A percentile compares a stretch with the other conserved stretches of the same genome.
Evolutionary conservation across 2,797 vertebrate genomes (phyloP).

Genomic region (Crypturellus tataupa): DNA sequence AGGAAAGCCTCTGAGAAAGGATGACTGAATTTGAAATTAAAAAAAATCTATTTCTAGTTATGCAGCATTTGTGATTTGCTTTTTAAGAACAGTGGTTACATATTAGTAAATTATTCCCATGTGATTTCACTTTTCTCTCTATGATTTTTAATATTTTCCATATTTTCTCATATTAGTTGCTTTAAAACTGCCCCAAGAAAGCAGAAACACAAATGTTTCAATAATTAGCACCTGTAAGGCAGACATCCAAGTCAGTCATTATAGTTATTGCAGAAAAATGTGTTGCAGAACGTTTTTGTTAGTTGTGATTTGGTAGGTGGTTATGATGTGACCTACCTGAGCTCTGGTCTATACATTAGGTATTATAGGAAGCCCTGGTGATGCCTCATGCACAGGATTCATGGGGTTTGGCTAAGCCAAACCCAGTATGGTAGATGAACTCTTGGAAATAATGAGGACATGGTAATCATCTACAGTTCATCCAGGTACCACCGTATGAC

Average conservation of each 20-base stretch:
- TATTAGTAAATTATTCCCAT: background rate
- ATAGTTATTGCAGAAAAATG: background rate
- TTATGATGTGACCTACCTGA: background rate
- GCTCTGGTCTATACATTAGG: background rate
- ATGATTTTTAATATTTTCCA: background rate
- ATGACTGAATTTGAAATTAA: background rate
- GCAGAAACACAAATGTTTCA: background rate
- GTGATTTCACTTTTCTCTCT: background rate
- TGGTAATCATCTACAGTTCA: background rate
- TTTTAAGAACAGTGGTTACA: background rate
- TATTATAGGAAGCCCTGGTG: background rate
- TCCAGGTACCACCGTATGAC: background rate
- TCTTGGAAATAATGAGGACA: background rate
- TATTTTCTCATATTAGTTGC: background rate
- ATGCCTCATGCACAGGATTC: background rate
- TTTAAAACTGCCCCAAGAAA: background rate
- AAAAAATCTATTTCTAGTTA: background rate
- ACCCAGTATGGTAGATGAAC: background rate
- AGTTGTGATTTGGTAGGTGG: background rate
- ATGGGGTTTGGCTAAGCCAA: background rate
- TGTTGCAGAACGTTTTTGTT: background rate
- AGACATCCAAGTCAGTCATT: background rate
- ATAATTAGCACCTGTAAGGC: background rate
- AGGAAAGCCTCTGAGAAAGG: background rate
- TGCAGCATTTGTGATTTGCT: background rate